phyloP scores from a whole-genome alignment of 2,797 vertebrate genomes.

The Enteromius radiatus region DNA sequence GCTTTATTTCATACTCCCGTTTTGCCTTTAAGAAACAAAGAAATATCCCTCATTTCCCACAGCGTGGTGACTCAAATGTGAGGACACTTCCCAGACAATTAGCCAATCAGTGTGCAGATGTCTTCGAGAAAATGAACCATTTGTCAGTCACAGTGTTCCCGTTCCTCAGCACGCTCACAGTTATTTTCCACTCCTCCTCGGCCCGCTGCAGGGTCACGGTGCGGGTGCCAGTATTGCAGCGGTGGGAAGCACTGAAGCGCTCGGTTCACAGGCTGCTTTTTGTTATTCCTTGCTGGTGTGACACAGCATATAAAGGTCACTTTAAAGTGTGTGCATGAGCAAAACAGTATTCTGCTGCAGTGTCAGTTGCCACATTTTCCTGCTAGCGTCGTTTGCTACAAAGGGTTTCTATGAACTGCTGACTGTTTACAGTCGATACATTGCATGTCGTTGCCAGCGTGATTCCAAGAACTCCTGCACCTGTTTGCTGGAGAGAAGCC shows the following conservation, averaged over 20 bases:
- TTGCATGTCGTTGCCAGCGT: constrained; percentile 15
- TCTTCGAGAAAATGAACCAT: constrained; percentile 16
- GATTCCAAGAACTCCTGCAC: constrained; percentile 52
- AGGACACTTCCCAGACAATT: constrained; percentile 27
- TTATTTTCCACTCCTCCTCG: constrained; percentile 35
- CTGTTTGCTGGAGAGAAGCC: constrained; percentile 48
- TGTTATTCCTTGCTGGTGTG: constrained; percentile 47
- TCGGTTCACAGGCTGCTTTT: constrained; percentile 57
- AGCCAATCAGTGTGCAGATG: constrained; percentile 18
- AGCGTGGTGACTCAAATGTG: constrained; percentile 17
- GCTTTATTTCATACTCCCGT: constrained; percentile 45
- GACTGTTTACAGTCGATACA: constrained; percentile 54
- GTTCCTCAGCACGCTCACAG: constrained; percentile 22
- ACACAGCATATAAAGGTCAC: constrained; percentile 52
- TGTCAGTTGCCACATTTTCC: constrained; percentile 45
- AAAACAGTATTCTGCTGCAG: constrained; percentile 29
- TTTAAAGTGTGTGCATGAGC: constrained; percentile 46
- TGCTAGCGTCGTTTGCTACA: constrained; percentile 31
- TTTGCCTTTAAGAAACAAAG: constrained; percentile 41
- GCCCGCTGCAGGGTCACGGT: constrained; percentile 23
- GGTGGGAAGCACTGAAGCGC: constrained; percentile 51
- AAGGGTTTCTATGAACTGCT: constrained; percentile 48
- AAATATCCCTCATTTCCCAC: constrained; percentile 36
- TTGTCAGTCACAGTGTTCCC: constrained; percentile 26
- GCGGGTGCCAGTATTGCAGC: constrained; percentile 49